Evolutionary conservation across 2,797 vertebrate genomes (phyloP).

Genomic region (Tangara arthus): DNA sequence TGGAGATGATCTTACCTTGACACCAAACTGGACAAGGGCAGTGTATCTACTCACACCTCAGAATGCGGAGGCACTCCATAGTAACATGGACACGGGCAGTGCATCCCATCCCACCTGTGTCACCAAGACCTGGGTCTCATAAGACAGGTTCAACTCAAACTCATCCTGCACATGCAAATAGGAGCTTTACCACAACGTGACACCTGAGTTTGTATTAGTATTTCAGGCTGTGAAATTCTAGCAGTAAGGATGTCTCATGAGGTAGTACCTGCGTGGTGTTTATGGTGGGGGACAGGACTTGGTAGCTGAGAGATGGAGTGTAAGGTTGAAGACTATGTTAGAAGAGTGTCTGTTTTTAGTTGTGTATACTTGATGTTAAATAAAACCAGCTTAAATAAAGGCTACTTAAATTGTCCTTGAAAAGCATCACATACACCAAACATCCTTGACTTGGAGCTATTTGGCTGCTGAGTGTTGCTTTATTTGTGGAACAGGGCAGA

Average conservation of each 20-base stretch:
- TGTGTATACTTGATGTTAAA: background rate
- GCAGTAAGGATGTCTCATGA: background rate
- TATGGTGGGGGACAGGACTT: background rate
- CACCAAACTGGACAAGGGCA: background rate
- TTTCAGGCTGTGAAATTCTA: background rate
- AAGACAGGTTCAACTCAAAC: background rate
- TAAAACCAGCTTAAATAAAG: background rate
- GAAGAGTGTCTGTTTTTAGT: background rate
- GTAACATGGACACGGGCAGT: background rate
- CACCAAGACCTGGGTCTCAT: background rate
- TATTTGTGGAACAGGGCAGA: background rate
- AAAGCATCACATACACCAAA: background rate
- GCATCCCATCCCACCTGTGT: background rate
- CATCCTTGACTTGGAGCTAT: background rate
- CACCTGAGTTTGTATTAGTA: background rate
- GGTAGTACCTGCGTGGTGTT: fast-evolving
- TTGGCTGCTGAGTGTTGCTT: background rate
- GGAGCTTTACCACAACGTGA: background rate
- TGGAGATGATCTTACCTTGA: background rate
- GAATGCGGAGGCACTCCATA: background rate
- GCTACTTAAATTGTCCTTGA: background rate
- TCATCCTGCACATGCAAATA: background rate
- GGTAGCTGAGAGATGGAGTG: background rate
- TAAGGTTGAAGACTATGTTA: background rate
- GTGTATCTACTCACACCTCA: background rate